Conservation (phyloP, 1,140 invertebrate genomes). For the Asbolus verrucosus region DNA sequence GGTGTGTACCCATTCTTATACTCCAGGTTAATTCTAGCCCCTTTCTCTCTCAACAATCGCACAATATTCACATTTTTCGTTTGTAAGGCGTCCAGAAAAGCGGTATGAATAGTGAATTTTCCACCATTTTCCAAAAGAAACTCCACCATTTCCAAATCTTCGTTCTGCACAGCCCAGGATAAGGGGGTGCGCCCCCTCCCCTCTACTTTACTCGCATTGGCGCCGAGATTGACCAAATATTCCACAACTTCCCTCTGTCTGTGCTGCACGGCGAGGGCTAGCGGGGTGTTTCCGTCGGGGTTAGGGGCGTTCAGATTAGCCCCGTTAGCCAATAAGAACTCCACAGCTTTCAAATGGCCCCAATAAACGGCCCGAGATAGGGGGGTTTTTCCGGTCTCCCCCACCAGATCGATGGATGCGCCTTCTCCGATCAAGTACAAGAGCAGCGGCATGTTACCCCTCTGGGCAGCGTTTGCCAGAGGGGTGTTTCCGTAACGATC, state of each 20-base stretch:
- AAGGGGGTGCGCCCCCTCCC: background rate
- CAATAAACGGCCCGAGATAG: background rate
- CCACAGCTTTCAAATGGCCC: background rate
- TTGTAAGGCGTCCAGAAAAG: background rate
- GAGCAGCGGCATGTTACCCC: background rate
- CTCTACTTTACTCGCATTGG: background rate
- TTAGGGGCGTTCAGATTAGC: background rate
- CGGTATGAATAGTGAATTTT: background rate
- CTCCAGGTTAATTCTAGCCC: background rate
- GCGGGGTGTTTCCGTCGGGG: background rate
- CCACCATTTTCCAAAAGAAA: background rate
- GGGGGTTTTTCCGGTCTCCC: background rate
- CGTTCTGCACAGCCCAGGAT: background rate
- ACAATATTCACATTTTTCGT: constrained; percentile 3
- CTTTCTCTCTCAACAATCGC: background rate
- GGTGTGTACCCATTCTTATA: constrained; percentile 9
- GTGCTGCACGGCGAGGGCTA: background rate
- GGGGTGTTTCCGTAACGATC: background rate
- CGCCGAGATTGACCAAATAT: background rate
- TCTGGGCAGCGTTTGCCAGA: background rate
- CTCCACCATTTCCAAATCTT: background rate
- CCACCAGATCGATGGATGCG: background rate
- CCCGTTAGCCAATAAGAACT: background rate
- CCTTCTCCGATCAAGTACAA: background rate
- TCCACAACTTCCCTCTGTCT: background rate